These are phyloP conservation scores for Rhabdomys pumilio DNA, from an alignment of 2,797 vertebrate species.

Conservation along the genomic window DNA sequence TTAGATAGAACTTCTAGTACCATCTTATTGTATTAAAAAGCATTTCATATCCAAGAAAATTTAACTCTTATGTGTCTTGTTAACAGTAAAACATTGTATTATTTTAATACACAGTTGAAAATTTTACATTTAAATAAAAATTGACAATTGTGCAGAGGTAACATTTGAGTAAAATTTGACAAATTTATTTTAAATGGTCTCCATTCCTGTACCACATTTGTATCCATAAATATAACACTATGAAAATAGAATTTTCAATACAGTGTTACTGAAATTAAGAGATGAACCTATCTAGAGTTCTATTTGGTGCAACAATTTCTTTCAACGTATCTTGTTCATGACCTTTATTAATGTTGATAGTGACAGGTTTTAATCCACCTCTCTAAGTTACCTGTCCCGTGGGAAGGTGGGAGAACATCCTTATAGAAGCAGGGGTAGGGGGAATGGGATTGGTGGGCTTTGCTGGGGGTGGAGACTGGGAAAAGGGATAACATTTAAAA, in stretches of 20 bases:
- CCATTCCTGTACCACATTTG: not conserved
- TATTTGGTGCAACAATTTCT: not conserved
- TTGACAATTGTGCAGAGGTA: not conserved
- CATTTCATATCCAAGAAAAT: constrained; percentile 75
- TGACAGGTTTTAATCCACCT: not conserved
- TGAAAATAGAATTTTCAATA: constrained; percentile 36
- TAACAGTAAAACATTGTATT: constrained; percentile 75
- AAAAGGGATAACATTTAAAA: too few species aligned
- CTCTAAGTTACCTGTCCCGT: not conserved
- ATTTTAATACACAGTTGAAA: constrained; percentile 55
- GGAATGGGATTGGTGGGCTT: too few species aligned
- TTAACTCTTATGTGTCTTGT: constrained; percentile 72
- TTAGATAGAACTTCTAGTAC: constrained; percentile 84
- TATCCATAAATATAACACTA: constrained; percentile 30
- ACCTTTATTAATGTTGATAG: not conserved
- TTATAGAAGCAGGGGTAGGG: too few species aligned
- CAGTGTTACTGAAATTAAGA: constrained; percentile 21
- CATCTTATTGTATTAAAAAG: constrained; percentile 80
- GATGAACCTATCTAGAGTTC: not conserved
- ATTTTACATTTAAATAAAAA: constrained; percentile 52
- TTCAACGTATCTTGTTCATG: not conserved
- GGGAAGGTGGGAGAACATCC: too few species aligned
- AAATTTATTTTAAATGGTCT: constrained; percentile 22
- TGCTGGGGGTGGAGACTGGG: too few species aligned
- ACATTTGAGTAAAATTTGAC: not conserved